These are phyloP conservation scores for Pararge aegeria DNA, from an alignment of 1,140 invertebrate genomes.

Conservation along the genomic window DNA sequence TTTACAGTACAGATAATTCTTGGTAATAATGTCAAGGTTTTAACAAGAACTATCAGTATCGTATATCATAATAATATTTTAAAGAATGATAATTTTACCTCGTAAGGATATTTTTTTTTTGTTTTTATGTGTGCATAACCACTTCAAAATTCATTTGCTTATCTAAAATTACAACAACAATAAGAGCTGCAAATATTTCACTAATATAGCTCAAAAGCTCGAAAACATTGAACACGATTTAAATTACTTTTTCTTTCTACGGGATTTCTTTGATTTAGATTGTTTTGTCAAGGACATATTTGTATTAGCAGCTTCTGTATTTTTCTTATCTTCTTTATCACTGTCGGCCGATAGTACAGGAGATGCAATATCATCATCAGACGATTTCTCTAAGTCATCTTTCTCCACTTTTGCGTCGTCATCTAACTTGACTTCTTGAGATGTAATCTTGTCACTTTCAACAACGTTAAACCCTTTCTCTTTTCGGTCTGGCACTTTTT, in stretches of 20 bases:
- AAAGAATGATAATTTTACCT: conserved; percentile 18
- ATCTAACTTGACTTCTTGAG: conserved; percentile 61
- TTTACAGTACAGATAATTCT: conserved; percentile 42
- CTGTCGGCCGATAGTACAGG: conserved; percentile 68
- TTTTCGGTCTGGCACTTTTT: conserved; percentile 57
- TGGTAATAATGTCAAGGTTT: conserved; percentile 22
- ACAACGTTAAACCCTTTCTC: conserved; percentile 67
- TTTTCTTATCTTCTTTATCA: conserved; percentile 65
- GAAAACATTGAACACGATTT: conserved; percentile 41
- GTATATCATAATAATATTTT: conserved; percentile 24
- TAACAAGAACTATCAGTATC: conserved; percentile 31
- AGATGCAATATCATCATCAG: conserved; percentile 69
- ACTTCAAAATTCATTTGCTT: conserved; percentile 31
- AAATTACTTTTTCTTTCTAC: conserved; percentile 69
- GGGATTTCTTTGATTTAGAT: conserved; percentile 68
- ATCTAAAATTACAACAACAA: conserved; percentile 46
- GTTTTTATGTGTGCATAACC: conserved; percentile 50
- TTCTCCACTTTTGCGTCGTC: conserved; percentile 48
- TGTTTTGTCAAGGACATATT: conserved; percentile 54
- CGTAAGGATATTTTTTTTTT: conserved; percentile 49
- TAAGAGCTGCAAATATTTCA: conserved; percentile 41
- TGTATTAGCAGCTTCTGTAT: conserved; percentile 38
- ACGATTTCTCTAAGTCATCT: conserved; percentile 69
- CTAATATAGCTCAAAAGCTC: conserved; percentile 28
- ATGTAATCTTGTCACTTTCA: conserved; percentile 66